These are phyloP conservation scores for Rhabdornis inornatus DNA, from an alignment of 2,113 vertebrate genomes.

Conservation along the genomic window DNA sequence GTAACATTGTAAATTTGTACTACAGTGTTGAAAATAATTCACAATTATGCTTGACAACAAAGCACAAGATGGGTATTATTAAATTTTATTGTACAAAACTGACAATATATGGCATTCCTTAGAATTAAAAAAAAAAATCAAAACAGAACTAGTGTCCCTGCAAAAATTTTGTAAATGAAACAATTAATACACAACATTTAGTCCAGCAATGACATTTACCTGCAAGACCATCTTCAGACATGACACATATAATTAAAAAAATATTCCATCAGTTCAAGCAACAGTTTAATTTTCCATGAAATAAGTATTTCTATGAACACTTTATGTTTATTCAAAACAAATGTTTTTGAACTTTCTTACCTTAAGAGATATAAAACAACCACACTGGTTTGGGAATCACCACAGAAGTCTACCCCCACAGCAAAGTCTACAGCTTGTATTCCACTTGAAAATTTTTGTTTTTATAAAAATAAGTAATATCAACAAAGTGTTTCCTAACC, in stretches of 20 bases:
- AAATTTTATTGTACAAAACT: conserved; percentile 60
- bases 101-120: conserved; percentile 49
- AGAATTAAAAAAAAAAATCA: conserved; percentile 2
- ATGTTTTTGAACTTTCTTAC: conserved; percentile 53
- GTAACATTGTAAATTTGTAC: neutral
- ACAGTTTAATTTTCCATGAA: conserved; percentile 64
- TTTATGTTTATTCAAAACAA: conserved; percentile 65
- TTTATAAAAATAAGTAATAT: conserved; percentile 37
- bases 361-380: conserved; percentile 41
- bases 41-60: conserved; percentile 44
- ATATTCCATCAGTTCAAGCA: conserved; percentile 69
- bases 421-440: conserved; percentile 1
- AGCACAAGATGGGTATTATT: conserved; percentile 28
- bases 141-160: conserved; percentile 26
- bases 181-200: conserved; percentile 49
- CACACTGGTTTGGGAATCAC: conserved; percentile 49
- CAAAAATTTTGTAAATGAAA: conserved; percentile 57
- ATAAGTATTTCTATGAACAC: conserved; percentile 72
- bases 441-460: conserved; percentile 19
- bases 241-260: conserved; percentile 70
- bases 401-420: conserved; percentile 40
- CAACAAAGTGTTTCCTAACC: conserved; percentile 7
- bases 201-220: conserved; percentile 40
- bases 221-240: conserved; percentile 56
- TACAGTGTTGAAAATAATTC: conserved; percentile 17